Base-by-base conservation (phyloP, 2,888 invertebrate genomes). In the Steinernema carpocapsae region DNA sequence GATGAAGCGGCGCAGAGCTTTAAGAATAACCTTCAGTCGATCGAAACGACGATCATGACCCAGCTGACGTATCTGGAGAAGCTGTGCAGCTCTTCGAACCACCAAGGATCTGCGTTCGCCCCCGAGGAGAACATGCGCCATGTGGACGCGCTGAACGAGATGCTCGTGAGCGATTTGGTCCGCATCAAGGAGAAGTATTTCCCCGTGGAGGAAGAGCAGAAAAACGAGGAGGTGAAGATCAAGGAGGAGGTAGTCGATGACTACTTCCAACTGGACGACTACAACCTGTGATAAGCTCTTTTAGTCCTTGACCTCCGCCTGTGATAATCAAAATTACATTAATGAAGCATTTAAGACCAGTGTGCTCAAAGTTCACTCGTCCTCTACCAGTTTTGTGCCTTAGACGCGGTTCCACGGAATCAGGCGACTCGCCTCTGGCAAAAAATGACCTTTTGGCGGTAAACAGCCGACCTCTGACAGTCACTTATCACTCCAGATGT, bases 101-200 rank as follows among this genome's bases (percentile, higher is more conserved):
- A 56, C 26, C 56, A 56, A 26, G 56, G 56, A 14, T 56, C 56
- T 26, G 56, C 56, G 6, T 56, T 56, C 56, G 19, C 19, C 51
- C 6, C 12, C 19, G 14, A 51, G 51, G 51, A 51, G 19, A 51
- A 19, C 12, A 6, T 19, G 51, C 51, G 22, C 14, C 10, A 22
- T 26, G 22, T 17, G 24, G 56, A 26, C 56, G 56, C 12, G 24
- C 12, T 56, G 7, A 56, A 56, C 17, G 2, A 6, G 6, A 56
- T 56, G 56, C 26, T 56, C 24, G 6, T 56, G 7, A 26, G 26
- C 6, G 26, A 56, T 6, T 12, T 56, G n/a, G 7, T 24, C 12
- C 24, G 56, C 6, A 24, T 56, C 26, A 12, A 17, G n/a, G 26
- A 24, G 26, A 56, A 56, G 26, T 24, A 24, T 26, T 56, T 22